Conservation (phyloP, 2,888 invertebrate species). For the Torymus auratus region DNA sequence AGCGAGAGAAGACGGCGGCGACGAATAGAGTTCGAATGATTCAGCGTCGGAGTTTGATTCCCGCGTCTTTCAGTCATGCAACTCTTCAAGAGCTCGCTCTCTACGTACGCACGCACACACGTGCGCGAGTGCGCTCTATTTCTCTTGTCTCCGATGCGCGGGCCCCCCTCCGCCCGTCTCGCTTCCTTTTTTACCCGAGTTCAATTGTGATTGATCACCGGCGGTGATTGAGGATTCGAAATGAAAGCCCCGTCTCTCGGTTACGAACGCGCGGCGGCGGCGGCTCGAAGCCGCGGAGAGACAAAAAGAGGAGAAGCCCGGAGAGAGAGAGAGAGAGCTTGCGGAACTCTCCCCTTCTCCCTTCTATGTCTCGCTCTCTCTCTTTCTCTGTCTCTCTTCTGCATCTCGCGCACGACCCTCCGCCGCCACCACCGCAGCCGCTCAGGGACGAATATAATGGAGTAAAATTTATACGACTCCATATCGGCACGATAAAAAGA, state of each 20-base stretch:
- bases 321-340: constrained; percentile 47
- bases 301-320: constrained; percentile 68
- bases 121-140: constrained; percentile 38
- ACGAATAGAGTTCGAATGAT: constrained; percentile 36
- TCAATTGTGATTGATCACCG: constrained; percentile 75
- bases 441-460: constrained; percentile 69
- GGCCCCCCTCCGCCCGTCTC: constrained; percentile 51
- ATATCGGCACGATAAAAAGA: constrained; percentile 75
- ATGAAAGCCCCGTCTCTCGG: constrained; percentile 67
- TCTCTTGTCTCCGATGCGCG: constrained; percentile 5
- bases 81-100: constrained; percentile 28
- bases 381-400: constrained; percentile 62
- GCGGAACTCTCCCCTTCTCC: constrained; percentile 56
- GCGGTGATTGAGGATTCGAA: constrained; percentile 74
- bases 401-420: constrained; percentile 48
- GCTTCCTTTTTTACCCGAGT: constrained; percentile 62
- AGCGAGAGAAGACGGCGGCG: constrained; percentile 3
- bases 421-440: constrained; percentile 35
- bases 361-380: constrained; percentile 62
- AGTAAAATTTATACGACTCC: constrained; percentile 75
- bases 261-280: constrained; percentile 50
- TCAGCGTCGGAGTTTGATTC: constrained; percentile 25
- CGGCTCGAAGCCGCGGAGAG: constrained; percentile 64
- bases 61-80: constrained; percentile 27
- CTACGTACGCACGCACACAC: neutral